A percentile compares a stretch with the other conserved stretches of the same genome.
Evolutionary conservation across 2,113 vertebrate genomes (phyloP).

Genomic region (Anas platyrhynchos): DNA sequence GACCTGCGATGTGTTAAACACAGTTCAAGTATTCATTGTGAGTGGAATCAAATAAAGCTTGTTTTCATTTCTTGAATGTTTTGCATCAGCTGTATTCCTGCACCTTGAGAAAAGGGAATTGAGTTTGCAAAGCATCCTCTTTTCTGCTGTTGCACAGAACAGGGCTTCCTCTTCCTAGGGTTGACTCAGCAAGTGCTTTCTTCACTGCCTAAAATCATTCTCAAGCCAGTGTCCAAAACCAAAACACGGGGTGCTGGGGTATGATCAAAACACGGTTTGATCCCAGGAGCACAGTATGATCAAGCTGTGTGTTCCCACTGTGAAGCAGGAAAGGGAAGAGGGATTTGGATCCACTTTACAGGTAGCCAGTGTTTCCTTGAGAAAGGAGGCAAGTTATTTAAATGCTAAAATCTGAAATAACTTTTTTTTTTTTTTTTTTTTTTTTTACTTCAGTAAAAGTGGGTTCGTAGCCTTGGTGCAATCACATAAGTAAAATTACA

Average conservation of each 20-base stretch:
- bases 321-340: not conserved
- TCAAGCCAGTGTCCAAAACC: not conserved
- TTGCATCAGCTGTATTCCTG: not conserved
- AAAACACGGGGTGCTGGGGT: not conserved
- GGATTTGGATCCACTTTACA: not conserved
- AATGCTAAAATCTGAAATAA: not conserved
- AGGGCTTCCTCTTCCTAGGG: not conserved
- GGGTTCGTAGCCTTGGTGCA: not conserved
- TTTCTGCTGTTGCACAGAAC: not conserved
- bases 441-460: not conserved
- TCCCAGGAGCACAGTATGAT: not conserved
- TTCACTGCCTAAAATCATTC: not conserved
- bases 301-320: not conserved
- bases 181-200: not conserved
- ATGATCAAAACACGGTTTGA: not conserved
- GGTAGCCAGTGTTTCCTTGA: not conserved
- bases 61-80: not conserved
- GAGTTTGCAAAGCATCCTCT: not conserved
- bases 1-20: conserved; percentile 41
- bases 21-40: not conserved
- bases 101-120: not conserved
- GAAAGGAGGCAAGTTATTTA: not conserved
- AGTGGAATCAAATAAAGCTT: not conserved
- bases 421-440: not conserved
- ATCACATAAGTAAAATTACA: not conserved